Percentiles rank a stretch among this genome's conserved stretches.
Conservation (phyloP, 1,140 invertebrate species). For the Gonatopus flavifemur region DNA sequence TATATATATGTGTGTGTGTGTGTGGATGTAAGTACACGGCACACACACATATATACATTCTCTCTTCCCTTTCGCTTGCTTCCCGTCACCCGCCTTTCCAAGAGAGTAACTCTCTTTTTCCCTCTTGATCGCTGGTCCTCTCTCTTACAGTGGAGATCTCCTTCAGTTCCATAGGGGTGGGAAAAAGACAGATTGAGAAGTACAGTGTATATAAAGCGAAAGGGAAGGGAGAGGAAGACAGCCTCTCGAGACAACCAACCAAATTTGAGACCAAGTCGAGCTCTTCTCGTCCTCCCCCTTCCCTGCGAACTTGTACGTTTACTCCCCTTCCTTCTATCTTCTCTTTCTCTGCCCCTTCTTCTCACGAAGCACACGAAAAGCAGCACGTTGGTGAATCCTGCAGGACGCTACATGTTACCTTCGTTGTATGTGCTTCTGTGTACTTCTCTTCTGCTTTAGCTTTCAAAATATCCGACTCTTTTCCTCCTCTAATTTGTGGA, state of each 20-base stretch:
- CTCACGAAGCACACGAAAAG: slow-evolving; percentile 9
- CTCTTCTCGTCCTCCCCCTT: slow-evolving; percentile 38
- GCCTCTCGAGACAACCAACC: slow-evolving; percentile 48
- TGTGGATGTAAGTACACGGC: no score
- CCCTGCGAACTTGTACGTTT: no score
- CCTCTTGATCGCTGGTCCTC: slow-evolving; percentile 9
- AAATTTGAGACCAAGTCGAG: slow-evolving; percentile 51
- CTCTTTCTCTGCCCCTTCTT: slow-evolving; percentile 9
- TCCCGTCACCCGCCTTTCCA: no score
- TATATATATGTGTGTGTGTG: neutral
- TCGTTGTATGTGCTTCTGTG: neutral
- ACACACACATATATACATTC: neutral
- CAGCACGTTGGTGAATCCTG: slow-evolving; percentile 19
- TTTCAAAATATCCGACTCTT: neutral
- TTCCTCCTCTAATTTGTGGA: slow-evolving; percentile 2
- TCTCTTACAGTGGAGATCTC: slow-evolving; percentile 14
- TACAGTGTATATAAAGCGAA: no score
- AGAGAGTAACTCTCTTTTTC: slow-evolving; percentile 4
- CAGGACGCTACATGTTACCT: slow-evolving; percentile 16
- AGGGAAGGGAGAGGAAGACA: slow-evolving; percentile 17
- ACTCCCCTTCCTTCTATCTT: neutral
- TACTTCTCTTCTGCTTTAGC: slow-evolving; percentile 2
- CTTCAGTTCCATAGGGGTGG: slow-evolving; percentile 12
- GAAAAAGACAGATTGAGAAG: neutral
- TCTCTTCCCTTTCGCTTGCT: neutral